Percentiles rank a stretch among this genome's conserved stretches.
Evolutionary conservation across 2,888 invertebrate species (phyloP).

Genomic region (Thereva nobilitata): DNA sequence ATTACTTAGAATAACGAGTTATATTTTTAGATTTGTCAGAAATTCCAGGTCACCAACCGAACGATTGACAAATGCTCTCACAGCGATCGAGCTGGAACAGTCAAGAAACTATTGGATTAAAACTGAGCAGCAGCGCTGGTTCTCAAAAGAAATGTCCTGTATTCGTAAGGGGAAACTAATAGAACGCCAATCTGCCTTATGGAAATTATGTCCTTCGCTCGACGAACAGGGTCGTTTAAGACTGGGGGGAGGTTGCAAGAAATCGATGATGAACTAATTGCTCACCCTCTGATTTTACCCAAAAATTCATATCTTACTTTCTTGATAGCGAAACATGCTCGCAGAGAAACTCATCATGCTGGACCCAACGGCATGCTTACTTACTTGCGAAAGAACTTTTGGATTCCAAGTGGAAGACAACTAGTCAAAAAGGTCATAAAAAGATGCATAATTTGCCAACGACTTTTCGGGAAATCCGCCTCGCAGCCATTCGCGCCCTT

Average conservation of each 20-base stretch:
- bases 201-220: conserved; percentile 14
- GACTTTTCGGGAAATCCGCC: neutral
- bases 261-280: neutral
- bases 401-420: neutral
- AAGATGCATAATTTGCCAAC: neutral
- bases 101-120: neutral
- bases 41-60: neutral
- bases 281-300: neutral
- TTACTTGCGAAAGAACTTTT: neutral
- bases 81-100: neutral
- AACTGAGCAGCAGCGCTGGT: neutral
- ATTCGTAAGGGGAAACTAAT: conserved; percentile 3
- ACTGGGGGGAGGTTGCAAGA: neutral
- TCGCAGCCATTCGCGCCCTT: neutral
- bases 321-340: neutral
- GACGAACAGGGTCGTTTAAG: neutral
- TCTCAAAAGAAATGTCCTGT: neutral
- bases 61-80: neutral
- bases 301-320: neutral
- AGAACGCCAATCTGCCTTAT: conserved; percentile 4
- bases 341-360: neutral
- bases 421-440: neutral
- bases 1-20: conserved; percentile 1
- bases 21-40: conserved; percentile 1
- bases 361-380: neutral